phyloP scores from a whole-genome alignment of 2,888 invertebrate species.

The Pocota personata region DNA sequence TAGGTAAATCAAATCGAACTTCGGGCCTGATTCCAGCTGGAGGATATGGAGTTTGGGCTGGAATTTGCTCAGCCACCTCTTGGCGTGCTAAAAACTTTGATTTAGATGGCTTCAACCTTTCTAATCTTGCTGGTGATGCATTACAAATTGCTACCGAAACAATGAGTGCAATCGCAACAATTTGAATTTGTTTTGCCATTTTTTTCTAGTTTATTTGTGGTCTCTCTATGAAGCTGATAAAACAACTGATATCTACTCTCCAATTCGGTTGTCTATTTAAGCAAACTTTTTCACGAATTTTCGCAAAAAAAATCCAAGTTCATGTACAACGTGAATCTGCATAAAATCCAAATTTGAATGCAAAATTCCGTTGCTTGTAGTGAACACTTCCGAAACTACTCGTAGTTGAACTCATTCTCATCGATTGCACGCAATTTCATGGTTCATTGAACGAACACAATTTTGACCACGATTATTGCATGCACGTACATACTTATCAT shows the following conservation, averaged over 20 bases:
- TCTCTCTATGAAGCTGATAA: neutral
- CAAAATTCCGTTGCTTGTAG: neutral
- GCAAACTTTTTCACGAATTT: neutral
- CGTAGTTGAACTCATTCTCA: slow-evolving; percentile 45
- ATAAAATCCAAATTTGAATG: slow-evolving; percentile 45
- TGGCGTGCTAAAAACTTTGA: slow-evolving; percentile 39
- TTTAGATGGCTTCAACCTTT: slow-evolving; percentile 5
- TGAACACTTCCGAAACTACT: slow-evolving; percentile 27
- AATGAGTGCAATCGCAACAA: slow-evolving; percentile 12
- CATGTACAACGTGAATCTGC: slow-evolving; percentile 18
- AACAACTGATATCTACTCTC: slow-evolving; percentile 32
- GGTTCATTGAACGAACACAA: slow-evolving; percentile 19
- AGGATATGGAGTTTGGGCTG: slow-evolving; percentile 77
- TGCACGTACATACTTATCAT: neutral
- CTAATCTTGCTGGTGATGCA: slow-evolving; percentile 44
- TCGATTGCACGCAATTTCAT: slow-evolving; percentile 24
- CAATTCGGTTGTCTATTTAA: slow-evolving; percentile 40
- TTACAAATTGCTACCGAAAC: slow-evolving; percentile 1
- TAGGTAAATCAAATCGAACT: slow-evolving; percentile 78
- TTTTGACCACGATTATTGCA: neutral
- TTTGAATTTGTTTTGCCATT: slow-evolving; percentile 22
- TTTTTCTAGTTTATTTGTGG: neutral
- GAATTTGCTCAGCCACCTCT: slow-evolving; percentile 30
- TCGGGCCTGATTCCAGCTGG: slow-evolving; percentile 78
- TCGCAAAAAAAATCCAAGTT: slow-evolving; percentile 24